A percentile compares a stretch with the other conserved stretches of the same genome.
Conservation (phyloP, 2,797 vertebrate species). For the Propithecus deckenii region DNA sequence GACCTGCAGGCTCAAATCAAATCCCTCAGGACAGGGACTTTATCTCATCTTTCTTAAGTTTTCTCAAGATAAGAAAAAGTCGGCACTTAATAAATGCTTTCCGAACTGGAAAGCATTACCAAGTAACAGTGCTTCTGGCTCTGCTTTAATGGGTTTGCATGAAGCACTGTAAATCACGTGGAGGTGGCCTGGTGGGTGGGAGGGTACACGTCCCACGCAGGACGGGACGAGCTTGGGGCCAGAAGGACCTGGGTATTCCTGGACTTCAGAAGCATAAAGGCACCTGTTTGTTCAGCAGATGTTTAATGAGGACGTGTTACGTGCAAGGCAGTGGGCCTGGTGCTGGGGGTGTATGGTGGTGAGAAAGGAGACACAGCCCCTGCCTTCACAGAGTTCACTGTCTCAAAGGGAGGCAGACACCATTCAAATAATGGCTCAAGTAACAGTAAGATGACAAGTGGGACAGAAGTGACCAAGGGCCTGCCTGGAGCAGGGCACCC, state of each 20-base stretch:
- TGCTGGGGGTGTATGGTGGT: too few relatives aligned
- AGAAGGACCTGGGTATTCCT: background rate
- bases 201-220: background rate
- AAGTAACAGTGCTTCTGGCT: background rate
- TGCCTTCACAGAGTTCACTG: background rate
- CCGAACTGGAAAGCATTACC: background rate
- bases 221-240: background rate
- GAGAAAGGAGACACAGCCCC: background rate
- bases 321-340: background rate
- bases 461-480: background rate
- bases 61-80: background rate
- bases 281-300: background rate
- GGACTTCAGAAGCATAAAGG: background rate
- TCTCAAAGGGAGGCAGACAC: background rate
- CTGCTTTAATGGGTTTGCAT: rapidly evolving
- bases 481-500: background rate
- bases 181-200: background rate
- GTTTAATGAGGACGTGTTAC: background rate
- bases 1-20: background rate
- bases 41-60: background rate
- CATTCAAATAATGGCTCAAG: background rate
- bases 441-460: background rate
- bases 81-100: background rate
- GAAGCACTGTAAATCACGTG: background rate
- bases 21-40: background rate